A percentile compares a stretch with the other conserved stretches of the same genome.
Evolutionary conservation across 1,140 invertebrate species (phyloP).

Genomic region (Pachyrhynchus sulphureomaculatus): DNA sequence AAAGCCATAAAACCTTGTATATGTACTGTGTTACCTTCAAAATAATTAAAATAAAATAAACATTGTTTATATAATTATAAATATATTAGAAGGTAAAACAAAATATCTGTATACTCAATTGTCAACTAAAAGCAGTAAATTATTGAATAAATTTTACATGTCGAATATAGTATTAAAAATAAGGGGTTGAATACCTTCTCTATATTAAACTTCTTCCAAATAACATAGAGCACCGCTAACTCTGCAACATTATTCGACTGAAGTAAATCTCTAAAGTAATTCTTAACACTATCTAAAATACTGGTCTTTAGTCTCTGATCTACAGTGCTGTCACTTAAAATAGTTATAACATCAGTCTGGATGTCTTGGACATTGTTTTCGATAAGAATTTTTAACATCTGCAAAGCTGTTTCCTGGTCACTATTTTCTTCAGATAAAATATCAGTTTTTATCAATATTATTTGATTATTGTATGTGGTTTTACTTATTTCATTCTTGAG

Average conservation of each 20-base stretch:
- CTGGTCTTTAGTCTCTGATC: conserved; percentile 1
- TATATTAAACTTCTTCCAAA: background rate
- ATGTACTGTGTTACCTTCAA: too few species aligned
- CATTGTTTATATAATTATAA: too few species aligned
- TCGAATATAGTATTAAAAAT: too few species aligned
- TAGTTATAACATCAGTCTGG: conserved; percentile 4
- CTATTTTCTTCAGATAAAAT: background rate
- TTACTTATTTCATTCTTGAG: background rate
- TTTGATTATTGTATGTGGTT: background rate
- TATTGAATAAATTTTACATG: too few species aligned
- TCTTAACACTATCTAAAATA: background rate
- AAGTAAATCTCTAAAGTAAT: background rate
- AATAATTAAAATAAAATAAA: too few species aligned
- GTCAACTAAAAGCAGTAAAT: too few species aligned
- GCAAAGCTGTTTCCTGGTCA: conserved; percentile 5
- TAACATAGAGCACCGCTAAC: background rate
- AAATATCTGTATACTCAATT: too few species aligned
- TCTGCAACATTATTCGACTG: conserved; percentile 1
- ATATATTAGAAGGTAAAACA: too few species aligned
- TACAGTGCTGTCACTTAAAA: conserved; percentile 1
- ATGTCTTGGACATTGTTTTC: conserved; percentile 14
- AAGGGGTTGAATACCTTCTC: background rate
- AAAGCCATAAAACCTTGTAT: too few species aligned
- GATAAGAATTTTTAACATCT: conserved; percentile 11
- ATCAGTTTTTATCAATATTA: conserved; percentile 12